Percentiles rank a stretch among this genome's conserved stretches.
These are phyloP conservation scores for Onthophagus taurus DNA, from an alignment of 1,140 invertebrate genomes.

Conservation along the genomic window DNA sequence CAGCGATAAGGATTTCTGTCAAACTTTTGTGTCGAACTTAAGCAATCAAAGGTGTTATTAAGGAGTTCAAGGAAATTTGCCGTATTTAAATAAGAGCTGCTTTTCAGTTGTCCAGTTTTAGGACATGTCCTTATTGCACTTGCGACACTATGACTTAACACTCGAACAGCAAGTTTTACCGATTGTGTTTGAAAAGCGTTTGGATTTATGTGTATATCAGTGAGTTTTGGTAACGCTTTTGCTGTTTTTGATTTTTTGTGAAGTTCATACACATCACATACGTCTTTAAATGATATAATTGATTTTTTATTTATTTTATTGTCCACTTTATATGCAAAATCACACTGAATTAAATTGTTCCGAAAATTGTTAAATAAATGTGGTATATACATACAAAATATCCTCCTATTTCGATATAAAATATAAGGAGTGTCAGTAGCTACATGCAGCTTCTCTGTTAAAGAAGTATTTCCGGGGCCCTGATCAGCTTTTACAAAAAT, in stretches of 20 bases:
- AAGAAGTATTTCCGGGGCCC: background rate
- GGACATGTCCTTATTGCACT: background rate
- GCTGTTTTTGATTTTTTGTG: slow-evolving; percentile 5
- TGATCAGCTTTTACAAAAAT: background rate
- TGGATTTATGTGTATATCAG: slow-evolving; percentile 20
- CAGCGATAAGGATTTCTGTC: slow-evolving; percentile 13
- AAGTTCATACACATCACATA: slow-evolving; percentile 14
- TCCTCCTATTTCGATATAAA: slow-evolving; percentile 10
- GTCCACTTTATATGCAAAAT: background rate
- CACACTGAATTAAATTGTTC: slow-evolving; percentile 15
- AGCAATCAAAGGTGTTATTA: slow-evolving; percentile 21
- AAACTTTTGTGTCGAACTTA: slow-evolving; percentile 11
- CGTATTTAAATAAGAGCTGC: background rate
- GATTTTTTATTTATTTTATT: no score
- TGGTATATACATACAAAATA: slow-evolving; percentile 12
- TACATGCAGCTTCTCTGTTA: background rate
- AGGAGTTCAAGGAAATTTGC: slow-evolving; percentile 15
- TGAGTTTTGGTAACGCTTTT: background rate
- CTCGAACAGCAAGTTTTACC: no score
- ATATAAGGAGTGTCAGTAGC: slow-evolving; percentile 14
- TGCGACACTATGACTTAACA: background rate
- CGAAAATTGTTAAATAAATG: slow-evolving; percentile 17
- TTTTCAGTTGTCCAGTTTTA: background rate
- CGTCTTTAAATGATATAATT: slow-evolving; percentile 14
- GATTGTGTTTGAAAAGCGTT: slow-evolving; percentile 25